Base-by-base conservation (phyloP, 2,797 vertebrate genomes). In the Naso thynnoides region DNA sequence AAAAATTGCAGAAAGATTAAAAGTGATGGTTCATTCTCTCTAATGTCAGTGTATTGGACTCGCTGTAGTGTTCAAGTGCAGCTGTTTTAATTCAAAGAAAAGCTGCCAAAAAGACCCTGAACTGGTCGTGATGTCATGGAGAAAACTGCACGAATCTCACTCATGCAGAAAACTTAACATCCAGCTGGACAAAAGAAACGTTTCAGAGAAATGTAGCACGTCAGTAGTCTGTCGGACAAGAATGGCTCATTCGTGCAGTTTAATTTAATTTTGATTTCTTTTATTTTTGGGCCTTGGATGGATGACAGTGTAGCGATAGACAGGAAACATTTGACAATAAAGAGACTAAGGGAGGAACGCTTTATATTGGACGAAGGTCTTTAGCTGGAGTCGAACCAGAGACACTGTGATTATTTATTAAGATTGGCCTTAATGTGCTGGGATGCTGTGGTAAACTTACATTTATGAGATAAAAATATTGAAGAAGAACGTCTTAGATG, bases 11-110 rank as follows among this genome's bases (percentile, higher is more conserved):
- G 64, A 69, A 53, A 55, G 50, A 69, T 38, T 44, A 24, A 54
- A 68, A 73, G 53, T 10, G 60, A 4, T 63, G 69, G 78, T 75
- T 74, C 24, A 61, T 57, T 63, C 49, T 50, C 18, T 78, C 54
- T 42, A 9, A 49, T n/a, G 16, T 48, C 8, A 11, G 26, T 48
- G 27, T 61, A 55, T 59, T 23, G n/a, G n/a, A 55, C 16, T 54
- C 44, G 31, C 31, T 7, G 27, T 23, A 62, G 33, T 26, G 26
- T 56, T 61, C 23, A 50, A 62, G 70, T 18, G 55, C 53, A 45
- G 55, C 48, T 52, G 73, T 64, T 79, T 49, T 44, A 52, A 49
- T 62, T 58, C 31, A 50, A 67, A 83, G 47, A 47, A 18, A 52
- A 77, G 64, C 9, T 29, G 11, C 38, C 15, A n/a, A 18, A 41